Conservation (phyloP, 1,140 invertebrate species). For the Cotesia chilonis region DNA sequence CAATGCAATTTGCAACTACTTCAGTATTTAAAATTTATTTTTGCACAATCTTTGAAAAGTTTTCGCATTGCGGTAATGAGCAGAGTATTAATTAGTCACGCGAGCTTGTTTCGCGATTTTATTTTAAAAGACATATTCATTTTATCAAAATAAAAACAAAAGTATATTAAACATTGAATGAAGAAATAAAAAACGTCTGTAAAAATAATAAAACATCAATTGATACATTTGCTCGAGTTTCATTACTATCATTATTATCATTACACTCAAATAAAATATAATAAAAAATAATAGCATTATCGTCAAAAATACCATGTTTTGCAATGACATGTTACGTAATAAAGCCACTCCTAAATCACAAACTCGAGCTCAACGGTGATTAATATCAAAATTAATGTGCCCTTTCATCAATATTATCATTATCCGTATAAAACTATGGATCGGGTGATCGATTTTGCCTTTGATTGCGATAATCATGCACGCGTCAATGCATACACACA, state of each 20-base stretch:
- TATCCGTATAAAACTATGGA: neutral
- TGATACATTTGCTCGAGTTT: too few species aligned
- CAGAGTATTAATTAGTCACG: conserved; percentile 10
- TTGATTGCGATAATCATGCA: neutral
- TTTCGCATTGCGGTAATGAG: conserved; percentile 3
- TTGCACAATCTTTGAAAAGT: neutral
- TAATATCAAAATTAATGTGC: conserved; percentile 23
- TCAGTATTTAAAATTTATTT: neutral
- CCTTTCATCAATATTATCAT: neutral
- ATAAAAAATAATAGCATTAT: too few species aligned
- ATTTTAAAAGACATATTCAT: neutral
- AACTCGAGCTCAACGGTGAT: neutral
- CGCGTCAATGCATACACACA: neutral
- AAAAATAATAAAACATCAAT: too few species aligned
- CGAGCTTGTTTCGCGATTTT: neutral
- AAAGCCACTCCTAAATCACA: conserved; percentile 42
- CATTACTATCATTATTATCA: too few species aligned
- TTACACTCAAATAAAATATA: too few species aligned
- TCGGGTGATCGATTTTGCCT: neutral
- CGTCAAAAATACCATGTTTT: too few species aligned
- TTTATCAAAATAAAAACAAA: neutral
- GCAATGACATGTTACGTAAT: too few species aligned
- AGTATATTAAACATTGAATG: neutral
- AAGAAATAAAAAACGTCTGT: too few species aligned
- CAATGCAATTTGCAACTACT: too few species aligned